These are phyloP conservation scores for Drosophila rellima DNA, from an alignment of 2,888 invertebrate genomes.

Conservation along the genomic window DNA sequence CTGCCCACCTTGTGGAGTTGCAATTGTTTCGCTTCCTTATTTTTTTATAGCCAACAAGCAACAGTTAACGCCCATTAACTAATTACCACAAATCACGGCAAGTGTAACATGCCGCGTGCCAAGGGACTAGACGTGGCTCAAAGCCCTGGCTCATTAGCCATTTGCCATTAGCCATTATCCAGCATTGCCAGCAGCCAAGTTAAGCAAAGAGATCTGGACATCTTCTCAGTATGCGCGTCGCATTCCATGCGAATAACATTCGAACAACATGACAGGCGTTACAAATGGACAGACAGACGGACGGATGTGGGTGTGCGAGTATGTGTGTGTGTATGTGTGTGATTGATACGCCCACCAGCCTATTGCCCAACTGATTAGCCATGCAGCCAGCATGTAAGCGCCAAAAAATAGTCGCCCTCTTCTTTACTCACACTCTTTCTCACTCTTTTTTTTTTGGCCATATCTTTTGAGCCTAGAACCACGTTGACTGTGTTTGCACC, in stretches of 20 bases:
- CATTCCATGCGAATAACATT: slow-evolving; percentile 61
- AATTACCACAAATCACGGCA: slow-evolving; percentile 62
- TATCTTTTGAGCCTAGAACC: slow-evolving; percentile 41
- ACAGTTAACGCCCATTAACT: slow-evolving; percentile 79
- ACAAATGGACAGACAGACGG: slow-evolving; percentile 33
- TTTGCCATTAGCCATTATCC: not conserved
- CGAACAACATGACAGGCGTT: slow-evolving; percentile 68
- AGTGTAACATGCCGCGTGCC: slow-evolving; percentile 31
- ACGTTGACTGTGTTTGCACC: slow-evolving; percentile 37
- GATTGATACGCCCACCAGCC: slow-evolving; percentile 74
- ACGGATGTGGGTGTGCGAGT: slow-evolving; percentile 1
- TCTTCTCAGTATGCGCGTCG: slow-evolving; percentile 60
- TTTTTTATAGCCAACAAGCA: slow-evolving; percentile 55
- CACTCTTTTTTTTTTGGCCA: slow-evolving; percentile 17
- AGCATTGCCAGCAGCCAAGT: slow-evolving; percentile 7
- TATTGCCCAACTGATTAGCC: slow-evolving; percentile 63
- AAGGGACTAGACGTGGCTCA: slow-evolving; percentile 13
- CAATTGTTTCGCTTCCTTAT: not conserved
- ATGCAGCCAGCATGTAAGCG: slow-evolving; percentile 51
- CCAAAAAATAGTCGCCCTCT: slow-evolving; percentile 13
- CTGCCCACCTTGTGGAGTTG: not conserved
- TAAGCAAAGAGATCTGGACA: slow-evolving; percentile 3
- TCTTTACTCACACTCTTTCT: not conserved
- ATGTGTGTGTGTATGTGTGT: slow-evolving; percentile 19
- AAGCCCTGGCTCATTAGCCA: slow-evolving; percentile 8